Percentiles rank a stretch among this genome's conserved stretches.
Evolutionary conservation across 2,797 vertebrate species (phyloP).

Genomic region (Anniella stebbinsi): DNA sequence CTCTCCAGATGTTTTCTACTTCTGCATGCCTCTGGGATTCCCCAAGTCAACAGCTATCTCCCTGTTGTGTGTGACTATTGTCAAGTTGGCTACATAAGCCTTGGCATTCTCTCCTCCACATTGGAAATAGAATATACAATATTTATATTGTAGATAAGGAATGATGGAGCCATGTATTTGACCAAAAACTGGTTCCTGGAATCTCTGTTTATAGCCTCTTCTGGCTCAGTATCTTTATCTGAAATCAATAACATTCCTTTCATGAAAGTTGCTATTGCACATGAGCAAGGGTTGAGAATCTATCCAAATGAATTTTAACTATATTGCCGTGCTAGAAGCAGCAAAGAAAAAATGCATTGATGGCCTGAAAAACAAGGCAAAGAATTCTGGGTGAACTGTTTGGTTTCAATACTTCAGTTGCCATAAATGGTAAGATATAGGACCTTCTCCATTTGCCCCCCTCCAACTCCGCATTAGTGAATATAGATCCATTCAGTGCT

Average conservation of each 20-base stretch:
- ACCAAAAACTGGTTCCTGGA: neutral
- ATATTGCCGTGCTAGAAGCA: conserved; percentile 44
- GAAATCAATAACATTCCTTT: conserved; percentile 55
- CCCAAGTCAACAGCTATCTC: no score
- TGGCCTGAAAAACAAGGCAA: conserved; percentile 56
- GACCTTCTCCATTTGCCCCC: conserved; percentile 53
- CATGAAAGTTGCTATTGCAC: conserved; percentile 4
- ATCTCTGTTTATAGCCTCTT: neutral
- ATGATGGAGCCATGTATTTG: neutral
- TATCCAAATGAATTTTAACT: conserved; percentile 41
- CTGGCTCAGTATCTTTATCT: conserved; percentile 43
- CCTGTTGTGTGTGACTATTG: neutral
- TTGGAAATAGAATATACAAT: neutral
- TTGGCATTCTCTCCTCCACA: neutral
- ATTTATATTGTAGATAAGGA: neutral
- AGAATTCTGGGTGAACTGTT: conserved; percentile 66
- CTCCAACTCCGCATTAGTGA: conserved; percentile 40
- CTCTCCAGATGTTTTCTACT: neutral
- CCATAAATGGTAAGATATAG: conserved; percentile 49
- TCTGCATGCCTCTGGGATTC: neutral
- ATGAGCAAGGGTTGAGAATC: neutral
- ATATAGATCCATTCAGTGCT: conserved; percentile 64
- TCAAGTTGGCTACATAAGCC: neutral
- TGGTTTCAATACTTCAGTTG: conserved; percentile 53
- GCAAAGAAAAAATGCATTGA: conserved; percentile 62